Evolutionary conservation across 2,888 invertebrate genomes (phyloP).

Genomic region (Pristionchus exspectatus): DNA sequence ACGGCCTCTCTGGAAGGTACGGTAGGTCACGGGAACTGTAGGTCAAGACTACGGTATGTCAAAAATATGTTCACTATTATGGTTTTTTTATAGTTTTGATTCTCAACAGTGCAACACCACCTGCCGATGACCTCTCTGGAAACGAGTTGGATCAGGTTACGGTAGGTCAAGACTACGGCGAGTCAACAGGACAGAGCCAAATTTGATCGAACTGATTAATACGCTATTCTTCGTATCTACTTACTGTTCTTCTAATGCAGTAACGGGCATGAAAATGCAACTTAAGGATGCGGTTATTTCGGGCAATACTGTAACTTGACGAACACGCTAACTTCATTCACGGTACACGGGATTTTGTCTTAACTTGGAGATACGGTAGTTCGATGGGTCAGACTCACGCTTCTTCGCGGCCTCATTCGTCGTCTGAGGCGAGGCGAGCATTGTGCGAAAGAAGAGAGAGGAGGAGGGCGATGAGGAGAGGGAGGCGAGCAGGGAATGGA

Average conservation of each 20-base stretch:
- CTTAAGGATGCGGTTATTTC: not conserved
- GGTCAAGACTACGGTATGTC: not conserved
- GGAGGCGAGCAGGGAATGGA: no score
- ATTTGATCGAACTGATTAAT: no score
- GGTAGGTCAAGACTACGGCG: not conserved
- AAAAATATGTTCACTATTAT: no score
- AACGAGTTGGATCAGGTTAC: not conserved
- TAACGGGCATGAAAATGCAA: no score
- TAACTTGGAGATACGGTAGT: not conserved
- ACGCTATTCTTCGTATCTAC: no score
- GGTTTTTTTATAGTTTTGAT: no score
- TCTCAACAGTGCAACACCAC: not conserved
- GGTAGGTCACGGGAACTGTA: not conserved
- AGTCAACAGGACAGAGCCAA: not conserved
- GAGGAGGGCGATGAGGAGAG: not conserved
- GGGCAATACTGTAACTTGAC: not conserved
- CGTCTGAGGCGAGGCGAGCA: not conserved
- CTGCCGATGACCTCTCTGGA: not conserved
- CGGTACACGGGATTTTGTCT: no score
- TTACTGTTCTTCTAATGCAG: not conserved
- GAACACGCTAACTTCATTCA: no score
- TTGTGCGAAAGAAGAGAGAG: not conserved
- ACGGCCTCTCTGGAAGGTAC: not conserved
- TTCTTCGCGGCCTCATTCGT: not conserved
- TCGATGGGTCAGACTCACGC: not conserved